These are phyloP conservation scores for Chionodraco myersi DNA, from an alignment of 2,113 vertebrate genomes.

Conservation along the genomic window DNA sequence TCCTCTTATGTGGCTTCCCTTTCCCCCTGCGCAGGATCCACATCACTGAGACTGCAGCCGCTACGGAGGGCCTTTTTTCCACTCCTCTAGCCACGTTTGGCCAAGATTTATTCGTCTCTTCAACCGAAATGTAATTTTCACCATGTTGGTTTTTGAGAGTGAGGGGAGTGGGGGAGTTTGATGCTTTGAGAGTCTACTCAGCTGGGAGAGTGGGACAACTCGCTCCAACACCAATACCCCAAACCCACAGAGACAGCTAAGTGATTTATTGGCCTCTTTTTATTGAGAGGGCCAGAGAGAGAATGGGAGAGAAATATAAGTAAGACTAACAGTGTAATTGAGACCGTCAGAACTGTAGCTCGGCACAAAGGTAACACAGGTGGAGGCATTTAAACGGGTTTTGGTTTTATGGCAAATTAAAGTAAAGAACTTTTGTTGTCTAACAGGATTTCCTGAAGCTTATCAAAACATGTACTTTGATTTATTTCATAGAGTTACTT, in stretches of 20 bases:
- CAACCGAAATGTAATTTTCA: conserved; percentile 81
- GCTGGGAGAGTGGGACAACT: conserved; percentile 66
- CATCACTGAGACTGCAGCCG: conserved; percentile 69
- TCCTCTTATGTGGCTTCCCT: conserved; percentile 81
- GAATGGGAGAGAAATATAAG: conserved; percentile 73
- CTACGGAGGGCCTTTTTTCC: conserved; percentile 70
- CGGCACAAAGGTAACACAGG: conserved; percentile 67
- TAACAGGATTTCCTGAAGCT: conserved; percentile 59
- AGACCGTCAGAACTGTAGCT: conserved; percentile 63
- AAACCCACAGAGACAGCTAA: conserved; percentile 71
- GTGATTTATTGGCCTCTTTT: conserved; percentile 81
- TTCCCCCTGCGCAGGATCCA: conserved; percentile 65
- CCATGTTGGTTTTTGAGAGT: conserved; percentile 78
- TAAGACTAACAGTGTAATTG: conserved; percentile 79
- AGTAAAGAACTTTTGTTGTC: conserved; percentile 52
- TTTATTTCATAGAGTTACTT: conserved; percentile 46
- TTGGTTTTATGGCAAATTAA: conserved; percentile 64
- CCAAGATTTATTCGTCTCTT: conserved; percentile 81
- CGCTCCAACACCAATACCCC: conserved; percentile 77
- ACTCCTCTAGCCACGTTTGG: conserved; percentile 70
- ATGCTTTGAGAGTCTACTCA: conserved; percentile 66
- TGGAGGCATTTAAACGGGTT: conserved; percentile 56
- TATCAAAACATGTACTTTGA: conserved; percentile 55
- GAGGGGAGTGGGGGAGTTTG: conserved; percentile 51
- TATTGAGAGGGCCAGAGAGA: conserved; percentile 69